Evolutionary conservation across 2,888 invertebrate species (phyloP).

Genomic region (Antheraea assamensis): DNA sequence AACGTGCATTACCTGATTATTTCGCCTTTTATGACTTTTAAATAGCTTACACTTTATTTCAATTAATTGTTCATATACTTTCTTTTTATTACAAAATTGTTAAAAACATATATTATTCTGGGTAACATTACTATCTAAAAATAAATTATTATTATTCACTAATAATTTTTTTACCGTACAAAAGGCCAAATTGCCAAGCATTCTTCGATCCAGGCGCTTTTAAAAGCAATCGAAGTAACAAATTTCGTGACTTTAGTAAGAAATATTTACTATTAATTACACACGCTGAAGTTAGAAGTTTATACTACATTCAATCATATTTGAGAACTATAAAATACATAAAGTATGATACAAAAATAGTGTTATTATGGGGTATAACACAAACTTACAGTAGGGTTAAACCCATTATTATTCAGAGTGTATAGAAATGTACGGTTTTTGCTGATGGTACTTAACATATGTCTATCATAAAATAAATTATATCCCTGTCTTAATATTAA

Average conservation of each 20-base stretch:
- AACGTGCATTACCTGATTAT: background rate
- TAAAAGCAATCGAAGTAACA: background rate
- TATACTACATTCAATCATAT: background rate
- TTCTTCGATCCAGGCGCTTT: background rate
- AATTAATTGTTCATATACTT: background rate
- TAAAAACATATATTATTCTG: background rate
- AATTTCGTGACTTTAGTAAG: background rate
- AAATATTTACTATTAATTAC: background rate
- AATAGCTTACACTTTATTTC: background rate
- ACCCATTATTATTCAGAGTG: no score
- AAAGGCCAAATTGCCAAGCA: background rate
- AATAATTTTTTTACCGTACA: background rate
- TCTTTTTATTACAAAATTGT: background rate
- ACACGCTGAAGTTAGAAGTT: background rate
- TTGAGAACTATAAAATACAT: background rate
- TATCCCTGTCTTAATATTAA: constrained; percentile 13
- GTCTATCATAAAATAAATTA: background rate
- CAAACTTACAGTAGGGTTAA: no score
- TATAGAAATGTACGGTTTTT: no score
- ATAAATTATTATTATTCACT: background rate
- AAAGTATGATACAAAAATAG: background rate
- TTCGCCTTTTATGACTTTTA: background rate
- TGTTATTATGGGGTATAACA: background rate
- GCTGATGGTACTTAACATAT: no score
- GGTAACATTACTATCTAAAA: no score